A percentile compares a stretch with the other conserved stretches of the same genome.
Conservation (phyloP, 2,113 vertebrate species). For the Barbus barbus region DNA sequence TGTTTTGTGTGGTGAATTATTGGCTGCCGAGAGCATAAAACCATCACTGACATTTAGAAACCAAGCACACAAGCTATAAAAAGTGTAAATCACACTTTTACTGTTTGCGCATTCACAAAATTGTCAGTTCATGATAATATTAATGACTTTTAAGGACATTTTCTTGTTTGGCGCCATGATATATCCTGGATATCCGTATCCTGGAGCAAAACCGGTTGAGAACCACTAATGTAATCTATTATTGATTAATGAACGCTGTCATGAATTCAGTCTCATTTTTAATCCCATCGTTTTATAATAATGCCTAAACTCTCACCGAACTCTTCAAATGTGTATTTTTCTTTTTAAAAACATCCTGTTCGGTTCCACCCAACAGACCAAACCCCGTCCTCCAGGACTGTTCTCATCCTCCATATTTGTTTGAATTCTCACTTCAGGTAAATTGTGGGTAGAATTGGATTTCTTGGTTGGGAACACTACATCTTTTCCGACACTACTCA, state of each 20-base stretch:
- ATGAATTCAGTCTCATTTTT: background rate
- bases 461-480: background rate
- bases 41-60: slow-evolving; percentile 8
- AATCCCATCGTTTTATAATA: background rate
- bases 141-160: background rate
- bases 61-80: background rate
- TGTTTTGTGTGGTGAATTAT: slow-evolving; percentile 11
- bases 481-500: background rate
- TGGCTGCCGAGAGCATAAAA: slow-evolving; percentile 13
- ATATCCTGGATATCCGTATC: no score
- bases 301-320: background rate
- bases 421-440: slow-evolving; percentile 21
- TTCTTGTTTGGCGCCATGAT: background rate
- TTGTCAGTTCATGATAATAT: background rate
- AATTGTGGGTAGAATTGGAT: slow-evolving; percentile 14
- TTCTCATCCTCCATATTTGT: background rate
- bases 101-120: background rate
- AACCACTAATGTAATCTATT: no score
- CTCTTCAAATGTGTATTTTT: slow-evolving; percentile 25
- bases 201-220: no score
- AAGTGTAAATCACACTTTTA: background rate
- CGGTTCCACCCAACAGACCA: background rate
- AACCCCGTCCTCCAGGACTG: background rate
- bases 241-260: background rate
- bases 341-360: slow-evolving; percentile 10